Evolutionary conservation across 2,888 invertebrate species (phyloP), one percentile per base, ranked within the genome.

Genomic region (Xanthorhoe spadicearia): DNA sequence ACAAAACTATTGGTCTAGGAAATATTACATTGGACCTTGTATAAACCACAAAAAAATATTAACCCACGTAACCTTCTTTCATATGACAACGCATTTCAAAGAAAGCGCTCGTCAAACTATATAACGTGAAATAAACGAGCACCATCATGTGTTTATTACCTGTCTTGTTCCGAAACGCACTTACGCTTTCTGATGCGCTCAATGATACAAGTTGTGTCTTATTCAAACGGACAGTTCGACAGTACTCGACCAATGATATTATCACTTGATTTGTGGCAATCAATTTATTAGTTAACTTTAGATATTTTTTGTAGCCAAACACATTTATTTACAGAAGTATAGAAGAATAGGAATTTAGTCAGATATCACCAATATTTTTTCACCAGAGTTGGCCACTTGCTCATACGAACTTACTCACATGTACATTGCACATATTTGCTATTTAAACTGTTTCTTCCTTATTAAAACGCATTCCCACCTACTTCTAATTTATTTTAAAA

Each of bases 121-220:
- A 81, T 83, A 76, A 78, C 74, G 73, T 78, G 77, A 79, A 81
- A 79, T 81, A 78, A 79, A 81, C 80, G 77, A 74, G 72, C 62
- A 72, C 70, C 70, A 75, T 77, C 77, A 74, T 78, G 79, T 85
- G 83, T 84, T 83, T 82, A 83, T 83, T 80, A 65, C 38, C 32
- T 4, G 38, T 13, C 77, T 74, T 73, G 32, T 49, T n/a, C 48
- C 54, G 72, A 70, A 73, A 66, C 63, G 32, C 64, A 56, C 60
- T 54, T 60, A 67, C 66, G 59, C 66, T 69, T 66, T 65, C 66
- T 64, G 88, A 86, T 86, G 77, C 77, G 80, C 80, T 82, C 79
- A 73, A 71, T 73, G 85, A 85, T 85, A 76, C 81, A 77, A 79
- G 77, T 32, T 32, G 6, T 48, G 38, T 32, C 35, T 75, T 70